Evolutionary conservation across 2,797 vertebrate species (phyloP), one percentile per base, ranked within the genome.

Genomic region (Myioborus miniatus): DNA sequence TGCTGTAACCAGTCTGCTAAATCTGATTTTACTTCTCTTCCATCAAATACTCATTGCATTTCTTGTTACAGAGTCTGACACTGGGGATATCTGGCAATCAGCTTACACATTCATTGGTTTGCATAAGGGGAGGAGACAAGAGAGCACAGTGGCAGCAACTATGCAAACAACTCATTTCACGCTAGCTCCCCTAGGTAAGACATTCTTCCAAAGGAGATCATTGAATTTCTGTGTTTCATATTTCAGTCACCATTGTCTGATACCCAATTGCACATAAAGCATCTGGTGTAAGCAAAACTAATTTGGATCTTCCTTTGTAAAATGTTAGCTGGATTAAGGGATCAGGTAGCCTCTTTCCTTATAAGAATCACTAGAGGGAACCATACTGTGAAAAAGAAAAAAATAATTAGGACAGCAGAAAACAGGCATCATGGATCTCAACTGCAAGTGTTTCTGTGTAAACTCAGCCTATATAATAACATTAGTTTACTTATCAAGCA

Each of bases 201-300:
- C 44, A 56, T 87, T 95, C 86, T 95, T 96, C 90, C 93, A 87
- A 59, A 95, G 78, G 92, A 90, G 67, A 97, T 93, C 96, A 88
- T 62, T 93, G 93, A 95, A 93, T 96, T 96, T 89, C 83, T 93
- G 83, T 89, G 90, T 89, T 97, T 97, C 96, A 78, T 87, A 91
- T 97, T 97, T 97, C 92, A 96, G 86, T 87, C 97, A 92, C 96
- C 79, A 79, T 94, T 94, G 86, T 96, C 94, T 88, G 87, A 97
- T 95, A 91, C 97, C 96, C 94, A 98, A 97, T 93, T 97, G 97
- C 97, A 97, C 94, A 97, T 97, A 96, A 97, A 98, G 97, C 97
- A 98, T 98, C 98, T 98, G 98, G 95, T 97, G 96, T 97, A 97
- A 97, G 94, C 96, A 98, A 98, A 98, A 97, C 96, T 98, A 97